phyloP scores from a whole-genome alignment of 92 coral and sea anemone species.

The Plumapathes pennacea region DNA sequence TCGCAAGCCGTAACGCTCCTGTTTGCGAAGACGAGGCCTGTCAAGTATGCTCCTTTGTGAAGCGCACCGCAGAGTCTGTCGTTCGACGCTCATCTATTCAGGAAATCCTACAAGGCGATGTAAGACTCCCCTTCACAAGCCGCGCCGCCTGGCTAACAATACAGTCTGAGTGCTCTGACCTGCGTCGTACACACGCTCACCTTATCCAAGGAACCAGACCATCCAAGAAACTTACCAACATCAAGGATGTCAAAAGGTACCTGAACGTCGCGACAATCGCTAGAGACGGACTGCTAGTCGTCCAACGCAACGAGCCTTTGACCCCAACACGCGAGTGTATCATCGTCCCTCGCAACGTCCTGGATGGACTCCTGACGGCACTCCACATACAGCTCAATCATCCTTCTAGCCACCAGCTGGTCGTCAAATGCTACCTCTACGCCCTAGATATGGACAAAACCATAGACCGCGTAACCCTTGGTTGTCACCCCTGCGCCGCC shows the following conservation, averaged over 20 bases:
- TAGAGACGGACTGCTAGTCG: constrained; percentile 25
- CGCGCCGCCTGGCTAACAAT: constrained; percentile 33
- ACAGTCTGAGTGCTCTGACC: constrained; percentile 37
- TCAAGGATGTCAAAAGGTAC: constrained; percentile 18
- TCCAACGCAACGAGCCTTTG: constrained; percentile 23
- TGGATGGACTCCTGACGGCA: constrained; percentile 22
- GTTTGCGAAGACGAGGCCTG: constrained; percentile 32
- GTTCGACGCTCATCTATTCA: constrained; percentile 30
- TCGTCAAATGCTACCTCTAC: constrained; percentile 28
- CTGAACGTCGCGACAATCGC: constrained; percentile 19
- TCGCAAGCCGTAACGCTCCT: constrained; percentile 62
- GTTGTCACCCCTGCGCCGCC: constrained; percentile 43
- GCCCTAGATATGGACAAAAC: constrained; percentile 47
- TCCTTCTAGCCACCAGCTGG: constrained; percentile 38
- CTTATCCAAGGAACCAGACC: constrained; percentile 57
- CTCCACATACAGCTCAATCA: constrained; percentile 44
- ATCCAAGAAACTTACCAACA: constrained; percentile 13
- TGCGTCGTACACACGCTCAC: constrained; percentile 34
- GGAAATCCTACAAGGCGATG: constrained; percentile 7
- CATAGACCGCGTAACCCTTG: constrained; percentile 19
- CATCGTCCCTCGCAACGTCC: constrained; percentile 10
- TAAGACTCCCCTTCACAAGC: constrained; percentile 3
- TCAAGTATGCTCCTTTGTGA: constrained; percentile 42
- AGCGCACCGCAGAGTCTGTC: constrained; percentile 41
- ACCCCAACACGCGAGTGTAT: constrained; percentile 6